A percentile compares a stretch with the other conserved stretches of the same genome.
These are phyloP conservation scores for Drosophila kuntzei DNA, from an alignment of 2,888 invertebrate species.

Conservation along the genomic window DNA sequence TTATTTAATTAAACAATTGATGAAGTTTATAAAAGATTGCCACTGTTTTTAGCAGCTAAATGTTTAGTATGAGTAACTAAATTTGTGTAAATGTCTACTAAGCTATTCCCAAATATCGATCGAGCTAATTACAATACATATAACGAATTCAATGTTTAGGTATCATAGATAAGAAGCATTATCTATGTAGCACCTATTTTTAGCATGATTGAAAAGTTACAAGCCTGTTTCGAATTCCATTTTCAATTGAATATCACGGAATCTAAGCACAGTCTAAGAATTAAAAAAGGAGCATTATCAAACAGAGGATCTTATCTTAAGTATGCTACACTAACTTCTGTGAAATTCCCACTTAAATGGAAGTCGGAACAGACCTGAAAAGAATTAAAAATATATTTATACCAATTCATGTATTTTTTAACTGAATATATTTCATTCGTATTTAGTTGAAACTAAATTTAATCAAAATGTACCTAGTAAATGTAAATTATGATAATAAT, in stretches of 20 bases:
- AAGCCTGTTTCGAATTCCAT: not conserved
- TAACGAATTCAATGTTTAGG: conserved; percentile 30
- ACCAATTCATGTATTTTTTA: conserved; percentile 48
- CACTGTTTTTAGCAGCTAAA: conserved; percentile 57
- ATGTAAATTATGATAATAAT: conserved; percentile 82
- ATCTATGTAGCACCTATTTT: conserved; percentile 46
- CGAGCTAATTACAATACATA: conserved; percentile 16
- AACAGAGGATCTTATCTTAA: not conserved
- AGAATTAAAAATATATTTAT: conserved; percentile 1
- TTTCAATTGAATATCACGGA: not conserved
- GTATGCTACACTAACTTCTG: not conserved
- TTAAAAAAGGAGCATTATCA: not conserved
- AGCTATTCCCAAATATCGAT: conserved; percentile 40
- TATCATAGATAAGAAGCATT: conserved; percentile 22
- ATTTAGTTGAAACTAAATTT: conserved; percentile 68
- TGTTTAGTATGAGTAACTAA: conserved; percentile 51
- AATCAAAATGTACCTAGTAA: conserved; percentile 81
- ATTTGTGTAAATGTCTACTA: conserved; percentile 55
- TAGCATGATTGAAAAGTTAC: conserved; percentile 25
- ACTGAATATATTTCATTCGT: conserved; percentile 47
- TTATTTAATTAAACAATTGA: conserved; percentile 51
- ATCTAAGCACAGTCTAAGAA: not conserved
- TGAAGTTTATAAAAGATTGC: conserved; percentile 13
- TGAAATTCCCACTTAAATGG: not conserved
- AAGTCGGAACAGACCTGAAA: not conserved